Conservation (phyloP, 2,113 vertebrate species). For the Mastomys coucha region DNA sequence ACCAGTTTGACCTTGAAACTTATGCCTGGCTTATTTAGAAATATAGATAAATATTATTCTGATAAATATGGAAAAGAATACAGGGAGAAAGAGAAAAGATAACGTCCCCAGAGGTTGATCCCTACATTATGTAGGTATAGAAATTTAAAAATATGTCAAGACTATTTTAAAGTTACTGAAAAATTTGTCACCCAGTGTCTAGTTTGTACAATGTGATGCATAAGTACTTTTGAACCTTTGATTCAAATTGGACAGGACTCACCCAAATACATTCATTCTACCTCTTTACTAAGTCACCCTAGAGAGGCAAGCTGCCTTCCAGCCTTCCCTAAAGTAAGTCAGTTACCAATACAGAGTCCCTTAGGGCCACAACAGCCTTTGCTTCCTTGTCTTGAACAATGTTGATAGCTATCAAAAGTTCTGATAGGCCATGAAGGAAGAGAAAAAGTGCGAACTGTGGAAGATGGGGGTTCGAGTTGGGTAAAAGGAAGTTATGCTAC, state of each 20-base stretch:
- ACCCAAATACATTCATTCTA: not conserved
- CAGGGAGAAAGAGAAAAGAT: slow-evolving; percentile 1
- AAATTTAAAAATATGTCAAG: slow-evolving; percentile 9
- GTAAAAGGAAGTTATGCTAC: not conserved
- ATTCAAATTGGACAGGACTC: slow-evolving; percentile 41
- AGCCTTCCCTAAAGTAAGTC: slow-evolving; percentile 59
- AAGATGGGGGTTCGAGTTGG: not conserved
- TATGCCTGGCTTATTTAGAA: not conserved
- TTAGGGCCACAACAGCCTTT: not conserved
- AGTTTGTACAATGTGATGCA: not conserved
- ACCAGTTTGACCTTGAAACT: slow-evolving; percentile 5
- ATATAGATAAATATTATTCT: not conserved
- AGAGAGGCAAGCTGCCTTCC: slow-evolving; percentile 41
- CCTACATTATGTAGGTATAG: slow-evolving; percentile 29
- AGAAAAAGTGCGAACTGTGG: not conserved
- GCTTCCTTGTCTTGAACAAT: slow-evolving; percentile 42
- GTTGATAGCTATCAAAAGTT: slow-evolving; percentile 18
- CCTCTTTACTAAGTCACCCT: not conserved
- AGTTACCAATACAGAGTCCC: not conserved
- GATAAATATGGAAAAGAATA: not conserved
- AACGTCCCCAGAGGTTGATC: not conserved
- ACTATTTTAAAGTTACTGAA: slow-evolving; percentile 50
- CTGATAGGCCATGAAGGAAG: slow-evolving; percentile 25
- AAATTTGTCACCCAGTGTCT: slow-evolving; percentile 22
- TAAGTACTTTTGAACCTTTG: not conserved